phyloP scores from a whole-genome alignment of 2,113 vertebrate genomes.

The Silurus meridionalis region DNA sequence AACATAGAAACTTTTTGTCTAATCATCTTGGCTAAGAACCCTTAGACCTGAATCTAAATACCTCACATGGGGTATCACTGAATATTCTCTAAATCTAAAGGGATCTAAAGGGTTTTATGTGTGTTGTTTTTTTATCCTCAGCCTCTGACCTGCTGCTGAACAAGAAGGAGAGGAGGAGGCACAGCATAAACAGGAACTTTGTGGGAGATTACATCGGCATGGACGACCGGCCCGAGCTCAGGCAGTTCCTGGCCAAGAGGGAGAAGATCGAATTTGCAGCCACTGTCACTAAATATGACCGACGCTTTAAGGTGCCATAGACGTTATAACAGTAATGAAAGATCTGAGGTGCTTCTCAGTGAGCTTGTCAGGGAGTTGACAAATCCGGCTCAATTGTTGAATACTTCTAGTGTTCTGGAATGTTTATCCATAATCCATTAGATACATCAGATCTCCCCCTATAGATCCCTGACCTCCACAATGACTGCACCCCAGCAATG shows the following conservation, averaged over 20 bases:
- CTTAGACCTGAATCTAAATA: not conserved
- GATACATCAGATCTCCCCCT: too few relatives aligned
- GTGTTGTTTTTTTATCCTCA: constrained; percentile 51
- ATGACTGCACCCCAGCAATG: too few relatives aligned
- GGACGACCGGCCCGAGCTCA: constrained; percentile 91
- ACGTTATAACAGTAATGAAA: not conserved
- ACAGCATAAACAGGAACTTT: constrained; percentile 97
- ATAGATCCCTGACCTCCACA: too few relatives aligned
- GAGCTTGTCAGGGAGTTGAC: not conserved
- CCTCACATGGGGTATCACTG: too few relatives aligned
- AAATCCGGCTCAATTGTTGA: not conserved
- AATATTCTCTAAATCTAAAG: not conserved
- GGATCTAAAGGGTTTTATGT: not conserved
- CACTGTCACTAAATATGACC: constrained; percentile 90
- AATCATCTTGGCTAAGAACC: not conserved
- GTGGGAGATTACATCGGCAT: constrained; percentile 96
- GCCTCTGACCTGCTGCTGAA: constrained; percentile 93
- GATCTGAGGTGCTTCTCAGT: not conserved
- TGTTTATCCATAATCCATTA: too few relatives aligned
- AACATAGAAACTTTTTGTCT: not conserved
- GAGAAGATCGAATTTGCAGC: constrained; percentile 97
- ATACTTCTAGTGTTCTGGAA: too few relatives aligned
- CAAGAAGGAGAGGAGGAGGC: constrained; percentile 90
- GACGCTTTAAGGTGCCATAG: constrained; percentile 87
- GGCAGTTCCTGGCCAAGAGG: constrained; percentile 90